Evolutionary conservation across 2,113 vertebrate species (phyloP), one percentile per base, ranked within the genome.

Genomic region (Naja naja): DNA sequence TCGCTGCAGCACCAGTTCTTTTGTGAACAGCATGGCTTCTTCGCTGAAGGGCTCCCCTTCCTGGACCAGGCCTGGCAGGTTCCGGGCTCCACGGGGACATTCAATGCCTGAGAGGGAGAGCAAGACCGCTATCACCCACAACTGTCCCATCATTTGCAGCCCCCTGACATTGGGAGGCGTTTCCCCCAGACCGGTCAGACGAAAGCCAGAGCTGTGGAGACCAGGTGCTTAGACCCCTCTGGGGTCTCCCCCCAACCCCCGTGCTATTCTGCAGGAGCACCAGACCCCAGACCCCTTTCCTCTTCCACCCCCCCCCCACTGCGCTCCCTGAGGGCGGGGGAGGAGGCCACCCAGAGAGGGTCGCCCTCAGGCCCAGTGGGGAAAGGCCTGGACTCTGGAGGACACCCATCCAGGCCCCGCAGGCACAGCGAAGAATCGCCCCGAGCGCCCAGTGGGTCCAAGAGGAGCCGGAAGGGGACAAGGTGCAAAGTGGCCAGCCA

Each of bases 31-130:
- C 10, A 97, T 98, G 94, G 99, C 99, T 94, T 99, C 99, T n/a
- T 99, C 98, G 47, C 98, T 99, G 98, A 99, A 99, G 16, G 99
- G 99, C 85, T 99, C 99, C 0, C 98, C 99, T 94, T 99, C 98
- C 96, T 99, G 98, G 53, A 98, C 94, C 86, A 98, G 97, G 64
- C 98, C 98, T 0, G 99, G 99, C 4, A 96, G 96, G 96, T 99
- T 99, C 55, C 99, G 97, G 91, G 99, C 98, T 8, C 99, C 99
- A 43, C 99, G 98, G 30, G 99, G 99, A 96, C 99, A 99, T 95
- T 99, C 99, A 0, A 99, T 99, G 95, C 99, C 99, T 99, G 94
- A 18, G 45, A 55, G 52, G 52, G 55, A 90, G 90, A 23, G 34
- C 0, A 34, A 16, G 16, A 20, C 74, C 74, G 9, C 18, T 0